phyloP scores from a whole-genome alignment of 2,113 vertebrate species.

The Pomatostomus ruficeps region DNA sequence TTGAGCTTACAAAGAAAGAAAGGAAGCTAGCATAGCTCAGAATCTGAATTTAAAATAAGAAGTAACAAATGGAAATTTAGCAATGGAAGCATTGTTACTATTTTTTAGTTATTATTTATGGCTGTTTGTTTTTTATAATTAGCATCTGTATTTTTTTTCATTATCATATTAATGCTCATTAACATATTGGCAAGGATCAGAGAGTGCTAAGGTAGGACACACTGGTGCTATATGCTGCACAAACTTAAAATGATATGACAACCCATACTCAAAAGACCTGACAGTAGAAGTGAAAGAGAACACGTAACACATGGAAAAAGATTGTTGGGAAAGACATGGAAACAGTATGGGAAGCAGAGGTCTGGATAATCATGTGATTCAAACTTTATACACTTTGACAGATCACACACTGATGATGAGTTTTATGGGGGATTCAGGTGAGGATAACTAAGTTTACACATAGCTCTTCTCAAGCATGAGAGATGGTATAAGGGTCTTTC shows the following conservation, averaged over 20 bases:
- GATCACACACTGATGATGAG: background rate
- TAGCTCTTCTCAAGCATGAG: background rate
- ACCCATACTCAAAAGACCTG: background rate
- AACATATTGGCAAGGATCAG: background rate
- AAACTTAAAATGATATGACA: background rate
- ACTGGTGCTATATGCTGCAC: accelerated
- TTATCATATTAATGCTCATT: background rate
- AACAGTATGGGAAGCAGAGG: background rate
- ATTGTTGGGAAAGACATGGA: background rate
- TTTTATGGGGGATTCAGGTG: background rate
- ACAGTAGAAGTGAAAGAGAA: background rate
- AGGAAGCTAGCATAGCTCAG: background rate
- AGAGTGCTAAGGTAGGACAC: background rate
- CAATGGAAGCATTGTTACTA: background rate
- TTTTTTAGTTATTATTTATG: background rate
- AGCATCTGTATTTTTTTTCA: background rate
- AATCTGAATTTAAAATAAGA: background rate
- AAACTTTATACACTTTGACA: background rate
- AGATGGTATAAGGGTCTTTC: background rate
- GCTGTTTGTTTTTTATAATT: background rate
- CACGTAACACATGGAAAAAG: background rate
- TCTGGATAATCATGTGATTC: background rate
- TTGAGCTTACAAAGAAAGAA: conserved; percentile 6
- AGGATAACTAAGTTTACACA: background rate
- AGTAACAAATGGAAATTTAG: background rate